These are phyloP conservation scores for Arge pagana DNA, from an alignment of 2,888 invertebrate species.

Conservation along the genomic window DNA sequence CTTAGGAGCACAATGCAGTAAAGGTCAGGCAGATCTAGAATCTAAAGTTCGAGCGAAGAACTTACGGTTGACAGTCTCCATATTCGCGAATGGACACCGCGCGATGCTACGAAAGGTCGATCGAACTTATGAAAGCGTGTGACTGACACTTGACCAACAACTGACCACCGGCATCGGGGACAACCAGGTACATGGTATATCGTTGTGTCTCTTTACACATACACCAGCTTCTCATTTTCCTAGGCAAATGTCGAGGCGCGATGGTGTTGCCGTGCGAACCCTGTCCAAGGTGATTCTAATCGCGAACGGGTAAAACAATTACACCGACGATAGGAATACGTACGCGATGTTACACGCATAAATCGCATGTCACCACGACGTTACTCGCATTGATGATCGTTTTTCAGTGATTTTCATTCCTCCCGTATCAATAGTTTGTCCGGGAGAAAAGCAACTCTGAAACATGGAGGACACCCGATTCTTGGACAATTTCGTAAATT, in stretches of 20 bases:
- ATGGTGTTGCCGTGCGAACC: background rate
- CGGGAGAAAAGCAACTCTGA: too few relatives aligned
- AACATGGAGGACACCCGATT: too few relatives aligned
- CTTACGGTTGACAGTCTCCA: conserved; percentile 18
- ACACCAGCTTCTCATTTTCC: conserved; percentile 5
- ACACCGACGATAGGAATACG: background rate
- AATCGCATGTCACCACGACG: too few relatives aligned
- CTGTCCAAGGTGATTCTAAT: background rate
- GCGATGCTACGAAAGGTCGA: conserved; percentile 7
- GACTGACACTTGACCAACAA: conserved; percentile 19
- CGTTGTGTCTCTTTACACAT: background rate
- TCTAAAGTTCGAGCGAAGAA: too few relatives aligned
- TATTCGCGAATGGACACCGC: conserved; percentile 5
- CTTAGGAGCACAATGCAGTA: too few relatives aligned
- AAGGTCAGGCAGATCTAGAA: too few relatives aligned
- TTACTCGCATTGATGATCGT: too few relatives aligned
- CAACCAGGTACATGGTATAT: conserved; percentile 7
- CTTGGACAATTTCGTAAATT: too few relatives aligned
- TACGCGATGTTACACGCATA: too few relatives aligned
- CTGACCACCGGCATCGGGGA: conserved; percentile 4
- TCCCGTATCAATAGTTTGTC: too few relatives aligned
- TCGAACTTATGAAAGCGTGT: conserved; percentile 16
- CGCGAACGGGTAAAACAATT: background rate
- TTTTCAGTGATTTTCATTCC: too few relatives aligned
- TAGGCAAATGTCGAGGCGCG: background rate